A percentile compares a stretch with the other conserved stretches of the same genome.
These are phyloP conservation scores for Eristalinus sepulchralis DNA, from an alignment of 2,888 invertebrate genomes.

Conservation along the genomic window DNA sequence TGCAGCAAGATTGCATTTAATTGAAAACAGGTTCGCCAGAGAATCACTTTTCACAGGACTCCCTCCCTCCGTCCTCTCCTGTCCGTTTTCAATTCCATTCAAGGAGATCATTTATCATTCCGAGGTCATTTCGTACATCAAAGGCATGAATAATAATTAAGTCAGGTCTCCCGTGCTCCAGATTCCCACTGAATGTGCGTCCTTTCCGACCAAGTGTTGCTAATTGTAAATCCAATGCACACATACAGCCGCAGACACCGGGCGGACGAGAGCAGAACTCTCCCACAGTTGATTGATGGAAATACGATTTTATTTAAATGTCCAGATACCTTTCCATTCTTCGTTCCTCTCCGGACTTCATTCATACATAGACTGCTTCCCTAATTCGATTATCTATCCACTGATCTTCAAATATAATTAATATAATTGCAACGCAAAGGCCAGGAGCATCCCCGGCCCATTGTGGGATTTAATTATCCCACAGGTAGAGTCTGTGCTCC, in stretches of 20 bases:
- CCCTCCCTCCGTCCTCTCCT: background rate
- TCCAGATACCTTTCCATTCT: conserved; percentile 51
- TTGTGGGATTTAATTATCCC: conserved; percentile 67
- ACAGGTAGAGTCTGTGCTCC: conserved; percentile 38
- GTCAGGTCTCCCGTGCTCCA: conserved; percentile 46
- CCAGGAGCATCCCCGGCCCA: conserved; percentile 41
- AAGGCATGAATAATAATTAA: conserved; percentile 64
- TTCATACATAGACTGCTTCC: conserved; percentile 58
- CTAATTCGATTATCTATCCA: conserved; percentile 69
- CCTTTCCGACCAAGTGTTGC: conserved; percentile 65
- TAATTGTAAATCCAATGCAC: conserved; percentile 49
- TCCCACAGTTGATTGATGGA: conserved; percentile 66
- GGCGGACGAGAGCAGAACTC: conserved; percentile 10
- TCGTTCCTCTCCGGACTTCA: conserved; percentile 15
- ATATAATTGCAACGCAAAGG: conserved; percentile 64
- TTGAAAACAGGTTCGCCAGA: background rate
- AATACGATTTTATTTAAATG: conserved; percentile 65
- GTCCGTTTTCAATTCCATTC: conserved; percentile 7
- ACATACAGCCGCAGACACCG: background rate
- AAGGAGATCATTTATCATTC: conserved; percentile 66
- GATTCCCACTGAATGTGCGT: conserved; percentile 57
- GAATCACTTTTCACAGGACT: conserved; percentile 10
- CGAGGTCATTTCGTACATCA: conserved; percentile 49
- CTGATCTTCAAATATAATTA: conserved; percentile 68
- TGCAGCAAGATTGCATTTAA: background rate